Evolutionary conservation across 2,888 invertebrate species (phyloP).

Genomic region (Caenorhabditis virilis): DNA sequence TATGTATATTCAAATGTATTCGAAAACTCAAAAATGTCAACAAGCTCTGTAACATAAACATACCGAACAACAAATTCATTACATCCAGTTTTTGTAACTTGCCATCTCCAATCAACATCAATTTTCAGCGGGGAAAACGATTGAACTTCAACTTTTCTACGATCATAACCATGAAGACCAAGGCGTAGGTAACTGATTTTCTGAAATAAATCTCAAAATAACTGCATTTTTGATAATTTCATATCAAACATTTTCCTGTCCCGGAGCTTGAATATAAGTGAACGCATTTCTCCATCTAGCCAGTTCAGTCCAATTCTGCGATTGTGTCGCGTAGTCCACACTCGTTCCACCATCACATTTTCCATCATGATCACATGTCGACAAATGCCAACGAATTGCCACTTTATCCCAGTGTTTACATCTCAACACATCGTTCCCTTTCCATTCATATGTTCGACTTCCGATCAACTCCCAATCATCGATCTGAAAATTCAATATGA

Average conservation of each 20-base stretch:
- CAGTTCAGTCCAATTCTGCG: conserved; percentile 39
- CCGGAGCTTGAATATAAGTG: conserved; percentile 49
- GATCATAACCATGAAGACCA: conserved; percentile 42
- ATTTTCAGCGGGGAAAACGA: conserved; percentile 51
- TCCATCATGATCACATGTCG: conserved; percentile 26
- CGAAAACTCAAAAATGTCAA: too few species aligned
- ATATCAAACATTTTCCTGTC: conserved; percentile 9
- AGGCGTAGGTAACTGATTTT: conserved; percentile 31
- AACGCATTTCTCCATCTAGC: conserved; percentile 54
- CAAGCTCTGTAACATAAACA: too few species aligned
- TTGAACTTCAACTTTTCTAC: conserved; percentile 22
- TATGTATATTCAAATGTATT: too few species aligned
- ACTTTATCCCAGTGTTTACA: conserved; percentile 56
- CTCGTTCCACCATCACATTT: conserved; percentile 45
- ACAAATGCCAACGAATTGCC: conserved; percentile 53
- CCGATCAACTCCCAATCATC: conserved; percentile 55
- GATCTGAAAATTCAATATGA: too few species aligned
- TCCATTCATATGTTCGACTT: conserved; percentile 50
- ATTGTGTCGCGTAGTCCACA: conserved; percentile 40
- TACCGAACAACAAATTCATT: conserved; percentile 54
- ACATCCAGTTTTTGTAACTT: conserved; percentile 40
- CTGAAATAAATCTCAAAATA: conserved; percentile 2
- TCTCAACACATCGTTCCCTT: conserved; percentile 41
- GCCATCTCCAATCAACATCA: conserved; percentile 56
- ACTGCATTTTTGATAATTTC: not conserved